phyloP scores from a whole-genome alignment of 2,113 vertebrate species.

The Clupea harengus region DNA sequence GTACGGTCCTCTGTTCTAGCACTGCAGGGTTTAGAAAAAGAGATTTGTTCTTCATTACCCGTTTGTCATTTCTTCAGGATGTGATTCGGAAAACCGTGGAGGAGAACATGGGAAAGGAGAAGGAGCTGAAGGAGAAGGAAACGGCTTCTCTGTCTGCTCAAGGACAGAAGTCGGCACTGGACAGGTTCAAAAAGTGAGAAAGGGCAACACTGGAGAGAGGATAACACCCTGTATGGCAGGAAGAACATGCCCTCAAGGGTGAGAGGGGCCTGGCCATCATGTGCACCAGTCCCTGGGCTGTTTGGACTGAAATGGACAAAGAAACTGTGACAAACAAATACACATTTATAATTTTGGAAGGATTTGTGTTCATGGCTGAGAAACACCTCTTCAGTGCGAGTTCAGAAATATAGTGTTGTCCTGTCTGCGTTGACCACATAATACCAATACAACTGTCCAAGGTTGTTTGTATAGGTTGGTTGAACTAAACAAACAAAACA shows the following conservation, averaged over 20 bases:
- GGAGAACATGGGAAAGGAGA: constrained; percentile 53
- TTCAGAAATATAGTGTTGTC: not conserved
- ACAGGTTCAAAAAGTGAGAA: constrained; percentile 76
- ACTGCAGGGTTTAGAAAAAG: not conserved
- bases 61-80: constrained; percentile 60
- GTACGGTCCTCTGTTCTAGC: not conserved
- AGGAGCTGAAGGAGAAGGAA: constrained; percentile 46
- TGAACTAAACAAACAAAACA: not conserved
- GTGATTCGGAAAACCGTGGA: constrained; percentile 68
- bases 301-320: not conserved
- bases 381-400: not conserved
- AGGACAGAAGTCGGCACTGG: constrained; percentile 68
- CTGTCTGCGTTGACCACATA: not conserved
- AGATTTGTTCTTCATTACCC: not conserved
- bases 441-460: not conserved
- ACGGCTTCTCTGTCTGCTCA: not conserved
- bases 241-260: constrained; percentile 16
- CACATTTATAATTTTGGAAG: not conserved
- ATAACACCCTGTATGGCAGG: not conserved
- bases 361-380: not conserved
- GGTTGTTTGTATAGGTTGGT: not conserved
- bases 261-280: not conserved
- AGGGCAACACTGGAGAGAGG: not conserved
- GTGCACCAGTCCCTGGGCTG: not conserved
- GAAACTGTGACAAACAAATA: not conserved